Percentiles rank a stretch among this genome's conserved stretches.
phyloP scores from a whole-genome alignment of 2,113 vertebrate species.

The Sceloporus tristichus region DNA sequence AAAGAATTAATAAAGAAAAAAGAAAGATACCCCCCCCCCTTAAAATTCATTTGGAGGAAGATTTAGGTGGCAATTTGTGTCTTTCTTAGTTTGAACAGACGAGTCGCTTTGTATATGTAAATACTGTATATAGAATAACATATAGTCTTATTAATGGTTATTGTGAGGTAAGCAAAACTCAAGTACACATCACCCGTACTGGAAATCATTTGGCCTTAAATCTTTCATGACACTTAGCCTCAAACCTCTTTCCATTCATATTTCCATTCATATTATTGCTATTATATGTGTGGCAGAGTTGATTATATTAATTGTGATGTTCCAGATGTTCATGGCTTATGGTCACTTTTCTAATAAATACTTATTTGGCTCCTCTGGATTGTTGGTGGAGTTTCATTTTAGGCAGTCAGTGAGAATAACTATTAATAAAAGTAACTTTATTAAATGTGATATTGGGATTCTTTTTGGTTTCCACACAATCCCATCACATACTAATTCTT shows the following conservation, averaged over 20 bases:
- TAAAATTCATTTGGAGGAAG: neutral
- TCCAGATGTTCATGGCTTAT: conserved; percentile 36
- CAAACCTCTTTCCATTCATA: neutral
- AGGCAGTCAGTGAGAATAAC: conserved; percentile 75
- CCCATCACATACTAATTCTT: conserved; percentile 61
- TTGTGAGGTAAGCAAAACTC: conserved; percentile 46
- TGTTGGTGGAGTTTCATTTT: conserved; percentile 75
- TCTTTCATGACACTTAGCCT: neutral
- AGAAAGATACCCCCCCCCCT: neutral
- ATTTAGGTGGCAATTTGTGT: neutral
- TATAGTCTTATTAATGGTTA: conserved; percentile 23
- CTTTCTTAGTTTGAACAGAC: neutral
- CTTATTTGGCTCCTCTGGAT: conserved; percentile 65
- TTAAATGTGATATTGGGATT: conserved; percentile 69
- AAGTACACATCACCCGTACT: conserved; percentile 38
- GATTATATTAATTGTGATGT: conserved; percentile 19
- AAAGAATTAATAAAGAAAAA: neutral
- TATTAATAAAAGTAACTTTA: conserved; percentile 75
- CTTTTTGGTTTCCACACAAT: conserved; percentile 69
- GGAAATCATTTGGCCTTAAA: conserved; percentile 4
- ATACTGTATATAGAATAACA: too few species aligned
- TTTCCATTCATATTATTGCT: conserved; percentile 23
- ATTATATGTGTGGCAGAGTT: accelerated
- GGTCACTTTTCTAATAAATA: conserved; percentile 55
- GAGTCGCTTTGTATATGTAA: neutral